These are phyloP conservation scores for Dichetophora obliterata DNA, from an alignment of 2,888 invertebrate genomes.

Conservation along the genomic window DNA sequence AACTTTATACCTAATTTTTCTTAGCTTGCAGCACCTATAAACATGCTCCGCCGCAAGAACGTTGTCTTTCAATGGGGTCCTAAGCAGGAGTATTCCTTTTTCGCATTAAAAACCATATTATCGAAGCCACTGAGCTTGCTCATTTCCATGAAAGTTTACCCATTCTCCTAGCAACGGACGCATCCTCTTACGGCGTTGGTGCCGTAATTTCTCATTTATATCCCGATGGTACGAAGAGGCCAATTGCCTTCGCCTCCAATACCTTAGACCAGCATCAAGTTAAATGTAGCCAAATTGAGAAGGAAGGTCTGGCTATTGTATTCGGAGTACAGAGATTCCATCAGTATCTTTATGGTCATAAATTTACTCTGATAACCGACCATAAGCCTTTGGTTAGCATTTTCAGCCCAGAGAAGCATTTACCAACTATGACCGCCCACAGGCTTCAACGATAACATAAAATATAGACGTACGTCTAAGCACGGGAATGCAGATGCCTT, in stretches of 20 bases:
- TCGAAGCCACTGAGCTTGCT: neutral
- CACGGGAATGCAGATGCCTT: too few species aligned
- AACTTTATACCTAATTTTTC: conserved; percentile 41
- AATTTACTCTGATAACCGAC: neutral
- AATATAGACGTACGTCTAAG: too few species aligned
- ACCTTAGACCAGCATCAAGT: neutral
- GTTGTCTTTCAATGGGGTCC: neutral
- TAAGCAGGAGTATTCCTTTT: conserved; percentile 3
- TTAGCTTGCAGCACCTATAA: too few species aligned
- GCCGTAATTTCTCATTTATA: neutral
- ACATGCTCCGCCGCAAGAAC: too few species aligned
- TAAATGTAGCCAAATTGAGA: conserved; percentile 12
- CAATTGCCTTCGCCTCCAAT: neutral
- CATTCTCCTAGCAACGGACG: neutral
- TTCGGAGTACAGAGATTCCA: neutral
- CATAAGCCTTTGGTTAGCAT: neutral
- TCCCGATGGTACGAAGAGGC: neutral
- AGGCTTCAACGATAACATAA: too few species aligned
- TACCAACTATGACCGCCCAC: too few species aligned
- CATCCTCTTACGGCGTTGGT: neutral
- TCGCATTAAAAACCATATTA: neutral
- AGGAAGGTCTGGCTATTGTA: neutral
- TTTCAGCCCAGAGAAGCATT: too few species aligned
- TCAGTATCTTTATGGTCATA: neutral
- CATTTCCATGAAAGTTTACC: conserved; percentile 21